These are phyloP conservation scores for Chromobotia macracanthus DNA, from an alignment of 2,797 vertebrate genomes.

Conservation along the genomic window DNA sequence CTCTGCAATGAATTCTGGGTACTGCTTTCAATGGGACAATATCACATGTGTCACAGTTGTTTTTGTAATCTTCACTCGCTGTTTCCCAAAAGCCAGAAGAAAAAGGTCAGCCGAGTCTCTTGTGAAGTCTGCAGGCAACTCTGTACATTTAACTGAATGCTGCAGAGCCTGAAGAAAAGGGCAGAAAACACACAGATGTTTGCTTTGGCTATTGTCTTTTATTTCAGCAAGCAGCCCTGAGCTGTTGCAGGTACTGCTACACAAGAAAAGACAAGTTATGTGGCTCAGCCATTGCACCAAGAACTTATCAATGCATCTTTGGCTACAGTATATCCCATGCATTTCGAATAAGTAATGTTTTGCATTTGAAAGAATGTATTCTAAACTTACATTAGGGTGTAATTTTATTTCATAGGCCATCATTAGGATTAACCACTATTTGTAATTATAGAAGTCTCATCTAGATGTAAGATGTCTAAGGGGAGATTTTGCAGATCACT, in stretches of 20 bases:
- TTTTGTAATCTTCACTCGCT: slow-evolving; percentile 43
- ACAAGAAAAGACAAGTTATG: slow-evolving; percentile 13
- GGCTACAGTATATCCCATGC: not conserved
- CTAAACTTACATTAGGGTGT: not conserved
- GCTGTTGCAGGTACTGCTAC: slow-evolving; percentile 39
- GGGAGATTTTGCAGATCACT: slow-evolving; percentile 9
- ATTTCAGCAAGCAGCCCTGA: slow-evolving; percentile 13
- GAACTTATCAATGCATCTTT: not conserved
- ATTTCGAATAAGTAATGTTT: not conserved
- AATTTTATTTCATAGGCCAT: slow-evolving; percentile 1
- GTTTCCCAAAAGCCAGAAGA: slow-evolving; percentile 26
- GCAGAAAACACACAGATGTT: slow-evolving; percentile 37
- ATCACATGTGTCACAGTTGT: slow-evolving; percentile 34
- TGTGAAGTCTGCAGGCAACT: slow-evolving; percentile 15
- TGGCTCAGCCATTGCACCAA: not conserved
- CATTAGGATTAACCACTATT: slow-evolving; percentile 20
- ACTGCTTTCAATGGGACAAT: slow-evolving; percentile 23
- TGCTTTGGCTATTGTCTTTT: slow-evolving; percentile 40
- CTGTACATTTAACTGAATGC: slow-evolving; percentile 27
- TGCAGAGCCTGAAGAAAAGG: slow-evolving; percentile 45
- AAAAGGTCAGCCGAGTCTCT: slow-evolving; percentile 49
- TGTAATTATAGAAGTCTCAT: slow-evolving; percentile 29
- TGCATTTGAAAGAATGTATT: slow-evolving; percentile 10
- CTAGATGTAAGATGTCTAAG: slow-evolving; percentile 12
- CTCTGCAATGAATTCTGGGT: not conserved